Conservation (phyloP, 2,888 invertebrate species). For the Tachystola acroxantha region DNA sequence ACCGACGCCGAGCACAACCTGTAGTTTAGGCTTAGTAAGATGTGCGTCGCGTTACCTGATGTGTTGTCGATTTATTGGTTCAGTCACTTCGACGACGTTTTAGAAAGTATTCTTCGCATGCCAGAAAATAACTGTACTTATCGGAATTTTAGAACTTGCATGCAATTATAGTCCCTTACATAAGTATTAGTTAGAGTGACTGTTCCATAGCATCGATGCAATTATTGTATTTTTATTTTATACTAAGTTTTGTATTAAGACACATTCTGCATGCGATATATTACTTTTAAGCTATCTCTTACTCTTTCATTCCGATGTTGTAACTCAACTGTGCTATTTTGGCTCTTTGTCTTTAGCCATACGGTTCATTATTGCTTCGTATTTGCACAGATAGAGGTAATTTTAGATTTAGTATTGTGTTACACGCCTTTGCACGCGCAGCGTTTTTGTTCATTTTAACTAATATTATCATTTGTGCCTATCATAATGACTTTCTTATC, state of each 20-base stretch:
- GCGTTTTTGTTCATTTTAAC: constrained; percentile 14
- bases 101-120: constrained; percentile 5
- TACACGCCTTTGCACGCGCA: constrained; percentile 23
- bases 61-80: constrained; percentile 35
- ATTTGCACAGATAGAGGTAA: constrained; percentile 11
- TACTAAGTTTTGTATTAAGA: constrained; percentile 11
- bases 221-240: constrained; percentile 22
- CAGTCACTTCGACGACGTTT: constrained; percentile 25
- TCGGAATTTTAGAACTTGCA: too few species aligned
- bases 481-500: too few species aligned
- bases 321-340: constrained; percentile 17
- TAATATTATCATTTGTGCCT: too few species aligned
- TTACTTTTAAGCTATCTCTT: constrained; percentile 44
- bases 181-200: background rate
- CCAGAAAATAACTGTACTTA: too few species aligned
- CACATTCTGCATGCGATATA: constrained; percentile 2
- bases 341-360: too few species aligned
- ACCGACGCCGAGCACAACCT: constrained; percentile 67
- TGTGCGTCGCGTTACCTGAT: constrained; percentile 72
- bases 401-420: constrained; percentile 11
- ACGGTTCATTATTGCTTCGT: background rate
- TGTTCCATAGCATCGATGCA: constrained; percentile 17
- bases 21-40: constrained; percentile 50
- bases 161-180: background rate
- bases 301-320: constrained; percentile 60